These are phyloP conservation scores for Isoperla grammatica DNA, from an alignment of 2,888 invertebrate species.

Conservation along the genomic window DNA sequence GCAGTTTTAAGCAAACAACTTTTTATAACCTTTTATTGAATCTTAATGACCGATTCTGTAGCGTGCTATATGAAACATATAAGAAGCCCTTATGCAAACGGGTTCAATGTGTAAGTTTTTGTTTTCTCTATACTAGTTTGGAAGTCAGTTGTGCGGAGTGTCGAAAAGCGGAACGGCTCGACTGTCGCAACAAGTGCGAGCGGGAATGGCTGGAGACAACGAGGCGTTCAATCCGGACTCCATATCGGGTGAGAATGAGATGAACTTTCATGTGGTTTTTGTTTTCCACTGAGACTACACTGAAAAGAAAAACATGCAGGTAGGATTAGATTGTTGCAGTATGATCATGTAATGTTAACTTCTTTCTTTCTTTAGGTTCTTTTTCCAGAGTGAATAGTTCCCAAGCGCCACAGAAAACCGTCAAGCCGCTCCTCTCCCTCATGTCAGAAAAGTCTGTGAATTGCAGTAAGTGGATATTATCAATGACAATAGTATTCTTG, in stretches of 20 bases:
- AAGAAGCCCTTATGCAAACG: too few relatives aligned
- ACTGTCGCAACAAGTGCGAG: constrained; percentile 28
- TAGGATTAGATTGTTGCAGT: background rate
- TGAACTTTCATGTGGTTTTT: background rate
- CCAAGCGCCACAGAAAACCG: constrained; percentile 36
- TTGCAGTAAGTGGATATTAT: constrained; percentile 39
- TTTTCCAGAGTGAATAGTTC: constrained; percentile 38
- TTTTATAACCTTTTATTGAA: too few relatives aligned
- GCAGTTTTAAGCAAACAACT: too few relatives aligned
- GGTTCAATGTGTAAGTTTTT: background rate
- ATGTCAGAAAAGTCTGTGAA: constrained; percentile 42
- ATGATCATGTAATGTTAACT: background rate
- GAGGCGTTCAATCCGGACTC: constrained; percentile 23
- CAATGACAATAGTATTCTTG: too few relatives aligned
- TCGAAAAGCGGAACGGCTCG: constrained; percentile 30
- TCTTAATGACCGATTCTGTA: too few relatives aligned
- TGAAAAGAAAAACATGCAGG: background rate
- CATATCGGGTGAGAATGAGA: constrained; percentile 20
- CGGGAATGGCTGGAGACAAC: constrained; percentile 25
- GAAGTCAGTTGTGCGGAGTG: constrained; percentile 29
- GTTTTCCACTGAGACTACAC: background rate
- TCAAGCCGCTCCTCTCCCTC: constrained; percentile 44
- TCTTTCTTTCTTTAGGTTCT: constrained; percentile 18
- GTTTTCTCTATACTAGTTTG: constrained; percentile 25
- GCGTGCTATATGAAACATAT: too few relatives aligned